Conservation (phyloP, 2,888 invertebrate species). For the Fabriciana adippe region DNA sequence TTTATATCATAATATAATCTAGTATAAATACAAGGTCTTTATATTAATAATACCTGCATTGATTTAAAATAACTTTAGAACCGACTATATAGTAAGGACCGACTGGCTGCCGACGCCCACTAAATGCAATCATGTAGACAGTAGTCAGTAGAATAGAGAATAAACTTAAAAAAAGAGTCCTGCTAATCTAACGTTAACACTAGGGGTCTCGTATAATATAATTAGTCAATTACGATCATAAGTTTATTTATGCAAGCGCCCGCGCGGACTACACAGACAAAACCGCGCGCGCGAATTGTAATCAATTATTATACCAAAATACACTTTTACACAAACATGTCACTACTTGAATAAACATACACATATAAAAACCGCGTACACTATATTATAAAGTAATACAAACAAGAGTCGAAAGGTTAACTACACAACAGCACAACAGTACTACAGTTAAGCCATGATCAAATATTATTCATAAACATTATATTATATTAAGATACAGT, state of each 20-base stretch:
- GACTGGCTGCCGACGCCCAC: slow-evolving; percentile 58
- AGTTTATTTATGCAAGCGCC: slow-evolving; percentile 65
- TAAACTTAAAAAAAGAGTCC: slow-evolving; percentile 70
- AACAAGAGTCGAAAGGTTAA: slow-evolving; percentile 79
- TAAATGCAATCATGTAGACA: slow-evolving; percentile 73
- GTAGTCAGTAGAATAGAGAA: slow-evolving; percentile 51
- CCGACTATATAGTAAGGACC: slow-evolving; percentile 66
- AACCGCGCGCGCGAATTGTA: slow-evolving; percentile 55
- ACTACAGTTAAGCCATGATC: slow-evolving; percentile 81
- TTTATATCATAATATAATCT: slow-evolving; percentile 72
- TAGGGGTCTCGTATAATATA: slow-evolving; percentile 79
- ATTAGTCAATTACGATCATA: slow-evolving; percentile 84
- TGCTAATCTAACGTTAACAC: slow-evolving; percentile 76
- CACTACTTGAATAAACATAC: slow-evolving; percentile 81
- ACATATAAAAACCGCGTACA: slow-evolving; percentile 82
- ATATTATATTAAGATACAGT: slow-evolving; percentile 69
- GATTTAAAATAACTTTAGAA: slow-evolving; percentile 78
- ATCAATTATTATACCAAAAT: slow-evolving; percentile 69
- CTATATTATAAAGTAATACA: slow-evolving; percentile 80
- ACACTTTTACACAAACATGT: slow-evolving; percentile 80
- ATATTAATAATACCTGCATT: slow-evolving; percentile 82
- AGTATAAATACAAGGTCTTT: slow-evolving; percentile 81
- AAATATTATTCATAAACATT: slow-evolving; percentile 77
- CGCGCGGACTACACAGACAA: slow-evolving; percentile 47
- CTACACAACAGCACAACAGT: slow-evolving; percentile 70